These are phyloP conservation scores for Matsumyia berberina DNA, from an alignment of 2,888 invertebrate species.

Conservation along the genomic window DNA sequence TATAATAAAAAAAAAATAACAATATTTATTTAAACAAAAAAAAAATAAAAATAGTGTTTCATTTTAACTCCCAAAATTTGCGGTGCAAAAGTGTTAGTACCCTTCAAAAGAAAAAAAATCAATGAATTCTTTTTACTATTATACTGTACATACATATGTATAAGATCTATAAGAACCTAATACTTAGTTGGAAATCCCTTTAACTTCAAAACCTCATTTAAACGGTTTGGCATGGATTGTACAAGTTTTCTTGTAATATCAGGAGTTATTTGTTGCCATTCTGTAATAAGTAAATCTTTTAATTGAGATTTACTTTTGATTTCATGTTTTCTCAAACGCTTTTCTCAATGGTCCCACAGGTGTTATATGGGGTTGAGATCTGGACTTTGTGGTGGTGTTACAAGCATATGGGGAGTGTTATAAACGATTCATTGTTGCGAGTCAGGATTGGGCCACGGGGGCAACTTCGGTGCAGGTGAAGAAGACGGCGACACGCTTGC, in stretches of 20 bases:
- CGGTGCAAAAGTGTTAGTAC: too few relatives aligned
- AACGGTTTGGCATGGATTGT: constrained; percentile 5
- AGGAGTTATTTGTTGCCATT: not conserved
- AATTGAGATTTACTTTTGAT: not conserved
- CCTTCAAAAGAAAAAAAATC: too few relatives aligned
- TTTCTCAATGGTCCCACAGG: constrained; percentile 5
- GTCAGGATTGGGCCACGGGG: too few relatives aligned
- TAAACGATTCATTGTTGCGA: too few relatives aligned
- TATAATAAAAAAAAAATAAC: too few relatives aligned
- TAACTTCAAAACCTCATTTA: not conserved
- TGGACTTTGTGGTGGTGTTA: constrained; percentile 12
- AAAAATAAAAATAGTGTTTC: too few relatives aligned
- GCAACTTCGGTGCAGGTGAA: too few relatives aligned
- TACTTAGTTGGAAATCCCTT: constrained; percentile 8
- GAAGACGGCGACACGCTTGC: too few relatives aligned
- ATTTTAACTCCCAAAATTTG: too few relatives aligned
- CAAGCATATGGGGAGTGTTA: constrained; percentile 13
- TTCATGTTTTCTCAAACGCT: not conserved
- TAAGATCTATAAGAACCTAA: not conserved
- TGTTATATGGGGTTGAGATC: not conserved
- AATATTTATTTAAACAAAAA: too few relatives aligned
- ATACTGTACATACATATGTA: too few relatives aligned
- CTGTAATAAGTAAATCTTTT: not conserved
- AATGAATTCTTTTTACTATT: too few relatives aligned
- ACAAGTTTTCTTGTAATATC: not conserved